phyloP scores from a whole-genome alignment of 2,888 invertebrate species.

The Xiphydria camelus region DNA sequence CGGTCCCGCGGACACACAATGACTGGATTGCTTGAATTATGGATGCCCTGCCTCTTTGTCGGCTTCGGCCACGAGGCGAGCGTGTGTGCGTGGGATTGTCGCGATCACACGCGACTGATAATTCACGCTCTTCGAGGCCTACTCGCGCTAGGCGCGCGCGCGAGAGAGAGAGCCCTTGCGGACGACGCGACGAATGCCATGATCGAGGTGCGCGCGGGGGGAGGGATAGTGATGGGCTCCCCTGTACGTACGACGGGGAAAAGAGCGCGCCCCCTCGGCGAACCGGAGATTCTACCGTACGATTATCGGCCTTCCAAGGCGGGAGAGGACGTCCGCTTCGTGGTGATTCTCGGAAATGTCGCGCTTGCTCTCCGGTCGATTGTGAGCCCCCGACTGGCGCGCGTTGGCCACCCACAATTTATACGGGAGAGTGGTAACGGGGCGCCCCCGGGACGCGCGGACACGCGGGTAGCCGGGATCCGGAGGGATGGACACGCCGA shows the following conservation, averaged over 20 bases:
- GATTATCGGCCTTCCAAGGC: constrained; percentile 28
- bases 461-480: too few relatives aligned
- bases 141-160: too few relatives aligned
- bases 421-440: too few relatives aligned
- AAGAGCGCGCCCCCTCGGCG: not conserved
- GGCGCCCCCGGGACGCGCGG: too few relatives aligned
- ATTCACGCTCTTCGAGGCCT: constrained; percentile 30
- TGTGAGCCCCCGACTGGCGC: not conserved
- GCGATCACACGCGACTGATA: constrained; percentile 51
- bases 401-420: too few relatives aligned
- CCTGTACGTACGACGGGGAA: constrained; percentile 1
- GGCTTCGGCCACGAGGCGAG: constrained; percentile 17
- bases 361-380: constrained; percentile 1
- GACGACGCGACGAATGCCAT: constrained; percentile 1
- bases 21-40: constrained; percentile 53
- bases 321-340: constrained; percentile 19
- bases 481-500: not conserved
- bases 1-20: constrained; percentile 36
- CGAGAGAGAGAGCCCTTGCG: constrained; percentile 24
- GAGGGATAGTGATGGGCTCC: constrained; percentile 29
- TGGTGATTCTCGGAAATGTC: constrained; percentile 33
- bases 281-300: constrained; percentile 33
- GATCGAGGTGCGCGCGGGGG: constrained; percentile 16
- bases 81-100: constrained; percentile 22
- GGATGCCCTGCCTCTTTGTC: constrained; percentile 49